A percentile compares a stretch with the other conserved stretches of the same genome.
These are phyloP conservation scores for Fissipunctia ypsillon DNA, from an alignment of 2,888 invertebrate species.

Conservation along the genomic window DNA sequence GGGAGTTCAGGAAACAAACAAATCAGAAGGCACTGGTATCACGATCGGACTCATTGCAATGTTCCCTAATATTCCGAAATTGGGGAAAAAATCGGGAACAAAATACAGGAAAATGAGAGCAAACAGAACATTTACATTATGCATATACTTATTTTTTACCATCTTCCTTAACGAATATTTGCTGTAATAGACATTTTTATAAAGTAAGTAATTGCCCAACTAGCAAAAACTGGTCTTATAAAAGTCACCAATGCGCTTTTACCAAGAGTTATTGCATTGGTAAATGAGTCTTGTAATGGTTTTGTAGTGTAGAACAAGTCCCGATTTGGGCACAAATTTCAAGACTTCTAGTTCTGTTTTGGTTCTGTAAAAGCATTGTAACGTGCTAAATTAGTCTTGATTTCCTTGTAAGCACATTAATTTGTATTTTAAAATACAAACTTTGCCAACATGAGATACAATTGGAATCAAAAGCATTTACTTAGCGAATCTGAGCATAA, in stretches of 20 bases:
- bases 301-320: not conserved
- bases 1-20: conserved; percentile 11
- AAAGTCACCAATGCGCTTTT: not conserved
- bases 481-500: not conserved
- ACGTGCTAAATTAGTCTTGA: not conserved
- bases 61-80: conserved; percentile 45
- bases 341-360: not conserved
- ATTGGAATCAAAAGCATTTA: not conserved
- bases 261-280: not conserved
- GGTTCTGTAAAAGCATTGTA: not conserved
- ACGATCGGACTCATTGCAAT: conserved; percentile 34
- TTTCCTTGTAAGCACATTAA: not conserved
- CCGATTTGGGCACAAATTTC: not conserved
- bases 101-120: conserved; percentile 48
- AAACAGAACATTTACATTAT: conserved; percentile 35
- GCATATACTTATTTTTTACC: conserved; percentile 24
- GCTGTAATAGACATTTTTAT: not conserved
- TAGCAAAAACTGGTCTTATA: not conserved
- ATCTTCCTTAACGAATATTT: conserved; percentile 6
- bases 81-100: conserved; percentile 36
- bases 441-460: not conserved
- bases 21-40: conserved; percentile 5
- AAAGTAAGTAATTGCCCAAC: too few relatives aligned
- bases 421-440: not conserved
- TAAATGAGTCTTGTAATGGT: not conserved